Evolutionary conservation across 2,888 invertebrate species (phyloP).

Genomic region (Archips crataeganus): DNA sequence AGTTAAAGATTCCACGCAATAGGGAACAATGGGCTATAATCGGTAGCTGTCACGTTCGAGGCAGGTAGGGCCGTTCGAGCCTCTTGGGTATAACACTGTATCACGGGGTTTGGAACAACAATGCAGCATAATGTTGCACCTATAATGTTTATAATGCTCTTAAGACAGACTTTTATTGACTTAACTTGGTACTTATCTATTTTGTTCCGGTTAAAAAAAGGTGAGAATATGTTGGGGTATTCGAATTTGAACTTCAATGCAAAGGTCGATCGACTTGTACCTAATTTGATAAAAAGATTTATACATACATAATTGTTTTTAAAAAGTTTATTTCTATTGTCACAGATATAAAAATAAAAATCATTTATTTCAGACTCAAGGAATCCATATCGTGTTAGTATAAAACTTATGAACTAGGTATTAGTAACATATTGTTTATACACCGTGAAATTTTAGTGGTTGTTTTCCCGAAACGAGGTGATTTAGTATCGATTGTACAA

Average conservation of each 20-base stretch:
- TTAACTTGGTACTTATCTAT: neutral
- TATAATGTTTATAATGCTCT: neutral
- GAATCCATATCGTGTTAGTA: too few species aligned
- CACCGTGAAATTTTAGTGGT: too few species aligned
- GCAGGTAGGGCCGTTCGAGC: constrained; percentile 46
- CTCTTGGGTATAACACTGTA: neutral
- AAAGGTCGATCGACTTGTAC: too few species aligned
- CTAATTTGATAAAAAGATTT: neutral
- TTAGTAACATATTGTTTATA: too few species aligned
- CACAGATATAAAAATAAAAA: too few species aligned
- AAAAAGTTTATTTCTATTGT: too few species aligned
- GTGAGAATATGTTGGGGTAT: neutral
- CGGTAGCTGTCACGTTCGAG: constrained; percentile 70
- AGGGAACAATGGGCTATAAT: constrained; percentile 71
- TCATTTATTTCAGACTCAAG: too few species aligned
- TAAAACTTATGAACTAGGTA: too few species aligned
- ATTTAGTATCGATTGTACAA: too few species aligned
- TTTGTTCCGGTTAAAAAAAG: neutral
- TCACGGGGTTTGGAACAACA: neutral
- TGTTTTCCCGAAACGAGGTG: too few species aligned
- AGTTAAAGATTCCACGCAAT: constrained; percentile 58
- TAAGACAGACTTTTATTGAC: neutral
- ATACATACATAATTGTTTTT: too few species aligned
- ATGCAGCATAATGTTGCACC: constrained; percentile 3
- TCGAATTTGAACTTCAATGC: too few species aligned